Percentiles rank a stretch among this genome's conserved stretches.
phyloP scores from a whole-genome alignment of 2,888 invertebrate species.

The Meghimatium bilineatum region DNA sequence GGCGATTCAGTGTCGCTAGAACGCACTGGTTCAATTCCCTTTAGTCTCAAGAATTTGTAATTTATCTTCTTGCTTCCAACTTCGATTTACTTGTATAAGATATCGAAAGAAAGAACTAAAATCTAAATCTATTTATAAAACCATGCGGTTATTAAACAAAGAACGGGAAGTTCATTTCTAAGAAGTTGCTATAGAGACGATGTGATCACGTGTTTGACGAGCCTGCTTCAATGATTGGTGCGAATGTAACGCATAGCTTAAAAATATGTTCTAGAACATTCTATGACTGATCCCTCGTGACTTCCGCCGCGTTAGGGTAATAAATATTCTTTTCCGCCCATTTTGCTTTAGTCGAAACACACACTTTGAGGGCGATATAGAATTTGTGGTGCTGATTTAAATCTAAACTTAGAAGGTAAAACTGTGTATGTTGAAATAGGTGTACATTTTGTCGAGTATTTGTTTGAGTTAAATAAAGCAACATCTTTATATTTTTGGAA shows the following conservation, averaged over 20 bases:
- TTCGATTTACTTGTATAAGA: too few species aligned
- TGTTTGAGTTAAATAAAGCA: too few species aligned
- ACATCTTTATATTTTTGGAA: too few species aligned
- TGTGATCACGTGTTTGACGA: background rate
- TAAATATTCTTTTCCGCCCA: background rate
- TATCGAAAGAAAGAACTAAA: background rate
- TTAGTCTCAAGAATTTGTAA: too few species aligned
- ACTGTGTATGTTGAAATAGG: background rate
- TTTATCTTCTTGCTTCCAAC: too few species aligned
- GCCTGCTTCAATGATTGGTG: background rate
- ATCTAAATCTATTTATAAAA: background rate
- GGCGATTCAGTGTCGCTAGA: too few species aligned
- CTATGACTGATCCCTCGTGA: background rate
- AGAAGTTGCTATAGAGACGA: background rate
- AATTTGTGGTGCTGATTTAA: background rate
- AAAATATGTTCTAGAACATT: background rate
- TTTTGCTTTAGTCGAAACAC: background rate
- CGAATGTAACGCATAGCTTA: background rate
- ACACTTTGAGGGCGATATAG: background rate
- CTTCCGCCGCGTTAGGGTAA: background rate
- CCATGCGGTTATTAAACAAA: background rate
- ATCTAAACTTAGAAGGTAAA: background rate
- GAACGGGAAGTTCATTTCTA: background rate
- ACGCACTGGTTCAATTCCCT: too few species aligned
- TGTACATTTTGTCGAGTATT: too few species aligned